Evolutionary conservation across 2,113 vertebrate genomes (phyloP).

Genomic region (Proterorhinus semilunaris): DNA sequence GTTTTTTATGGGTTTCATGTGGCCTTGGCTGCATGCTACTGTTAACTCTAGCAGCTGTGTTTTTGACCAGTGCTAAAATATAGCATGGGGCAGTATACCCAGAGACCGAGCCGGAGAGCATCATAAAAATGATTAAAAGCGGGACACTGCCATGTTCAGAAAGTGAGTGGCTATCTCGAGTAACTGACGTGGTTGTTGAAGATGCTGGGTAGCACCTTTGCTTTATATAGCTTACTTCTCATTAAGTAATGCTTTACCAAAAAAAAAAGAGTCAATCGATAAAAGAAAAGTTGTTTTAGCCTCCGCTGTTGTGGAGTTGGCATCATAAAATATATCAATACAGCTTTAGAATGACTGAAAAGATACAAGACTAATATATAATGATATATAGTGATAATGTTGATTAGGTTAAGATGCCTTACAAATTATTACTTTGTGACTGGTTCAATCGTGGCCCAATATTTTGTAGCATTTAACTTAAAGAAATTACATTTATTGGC

Average conservation of each 20-base stretch:
- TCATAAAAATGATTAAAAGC: slow-evolving; percentile 60
- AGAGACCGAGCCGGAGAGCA: slow-evolving; percentile 27
- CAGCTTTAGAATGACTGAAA: no score
- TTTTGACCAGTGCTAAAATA: slow-evolving; percentile 42
- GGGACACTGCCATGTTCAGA: slow-evolving; percentile 24
- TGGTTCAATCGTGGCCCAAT: no score
- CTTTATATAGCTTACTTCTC: slow-evolving; percentile 31
- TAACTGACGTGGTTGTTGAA: neutral
- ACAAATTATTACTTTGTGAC: no score
- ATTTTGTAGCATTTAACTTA: no score
- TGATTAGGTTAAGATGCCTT: no score
- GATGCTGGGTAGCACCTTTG: slow-evolving; percentile 4
- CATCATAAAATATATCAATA: no score
- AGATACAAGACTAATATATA: no score
- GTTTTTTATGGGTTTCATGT: slow-evolving; percentile 58
- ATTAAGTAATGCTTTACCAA: neutral
- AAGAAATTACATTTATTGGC: no score
- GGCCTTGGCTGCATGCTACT: slow-evolving; percentile 30
- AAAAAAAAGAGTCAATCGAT: no score
- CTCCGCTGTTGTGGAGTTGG: no score
- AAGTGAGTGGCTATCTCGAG: slow-evolving; percentile 32
- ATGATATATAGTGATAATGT: no score
- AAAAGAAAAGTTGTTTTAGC: no score
- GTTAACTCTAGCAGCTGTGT: slow-evolving; percentile 52
- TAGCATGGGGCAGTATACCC: slow-evolving; percentile 30